Conservation (phyloP, 2,888 invertebrate genomes). For the Folsomia candida region DNA sequence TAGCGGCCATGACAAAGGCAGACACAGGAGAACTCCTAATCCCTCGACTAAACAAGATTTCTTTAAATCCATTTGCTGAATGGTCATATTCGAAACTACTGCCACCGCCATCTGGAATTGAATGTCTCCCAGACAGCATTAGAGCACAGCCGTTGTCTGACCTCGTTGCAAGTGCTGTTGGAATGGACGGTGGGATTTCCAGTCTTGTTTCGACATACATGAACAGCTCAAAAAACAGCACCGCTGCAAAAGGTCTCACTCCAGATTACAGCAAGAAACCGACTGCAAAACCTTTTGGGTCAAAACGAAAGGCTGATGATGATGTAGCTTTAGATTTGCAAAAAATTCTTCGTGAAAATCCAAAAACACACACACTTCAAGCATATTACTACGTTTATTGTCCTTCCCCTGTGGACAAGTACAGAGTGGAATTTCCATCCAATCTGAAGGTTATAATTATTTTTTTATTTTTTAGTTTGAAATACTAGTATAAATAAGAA, state of each 20-base stretch:
- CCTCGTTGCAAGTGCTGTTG: not conserved
- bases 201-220: conserved; percentile 10
- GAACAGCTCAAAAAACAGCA: not conserved
- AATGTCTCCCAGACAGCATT: conserved; percentile 49
- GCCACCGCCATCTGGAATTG: conserved; percentile 32
- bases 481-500: not conserved
- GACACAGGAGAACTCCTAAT: conserved; percentile 58
- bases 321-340: not conserved
- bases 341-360: conserved; percentile 10
- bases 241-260: not conserved
- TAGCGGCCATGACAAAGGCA: conserved; percentile 73
- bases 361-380: conserved; percentile 36
- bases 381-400: conserved; percentile 42
- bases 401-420: conserved; percentile 3
- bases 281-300: not conserved
- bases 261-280: too few relatives aligned
- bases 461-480: not conserved
- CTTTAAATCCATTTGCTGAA: conserved; percentile 67
- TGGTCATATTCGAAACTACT: conserved; percentile 57
- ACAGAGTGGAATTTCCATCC: conserved; percentile 18
- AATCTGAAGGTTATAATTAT: conserved; percentile 32
- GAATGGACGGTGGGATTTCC: not conserved
- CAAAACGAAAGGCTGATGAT: conserved; percentile 19
- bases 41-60: conserved; percentile 56
- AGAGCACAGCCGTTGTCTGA: conserved; percentile 37